Conservation (phyloP, 2,888 invertebrate species). For the Thalpophila matura region DNA sequence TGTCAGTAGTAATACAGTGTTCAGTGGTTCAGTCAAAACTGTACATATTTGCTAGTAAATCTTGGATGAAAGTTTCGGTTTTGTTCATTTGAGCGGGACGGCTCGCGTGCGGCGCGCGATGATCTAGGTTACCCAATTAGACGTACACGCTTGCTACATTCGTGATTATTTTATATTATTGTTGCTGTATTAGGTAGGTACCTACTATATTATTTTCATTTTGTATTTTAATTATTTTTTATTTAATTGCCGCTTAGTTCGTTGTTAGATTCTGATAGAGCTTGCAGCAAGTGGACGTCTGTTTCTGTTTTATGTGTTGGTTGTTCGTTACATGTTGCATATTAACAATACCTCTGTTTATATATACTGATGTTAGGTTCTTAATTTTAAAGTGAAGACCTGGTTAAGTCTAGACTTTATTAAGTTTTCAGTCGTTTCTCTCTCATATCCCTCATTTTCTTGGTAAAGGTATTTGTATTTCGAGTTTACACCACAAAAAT, state of each 20-base stretch:
- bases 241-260: conserved; percentile 11
- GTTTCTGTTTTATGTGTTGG: no score
- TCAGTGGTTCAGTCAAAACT: conserved; percentile 49
- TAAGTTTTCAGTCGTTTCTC: no score
- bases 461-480: no score
- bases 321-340: no score
- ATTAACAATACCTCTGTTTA: no score
- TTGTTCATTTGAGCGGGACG: conserved; percentile 67
- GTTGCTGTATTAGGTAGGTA: conserved; percentile 28
- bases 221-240: not conserved
- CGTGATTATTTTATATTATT: conserved; percentile 52
- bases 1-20: conserved; percentile 17
- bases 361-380: no score
- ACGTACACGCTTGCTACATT: conserved; percentile 52
- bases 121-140: conserved; percentile 73
- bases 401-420: no score
- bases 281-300: no score
- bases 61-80: conserved; percentile 71
- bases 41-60: conserved; percentile 60
- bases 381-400: no score
- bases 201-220: conserved; percentile 14
- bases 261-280: not conserved
- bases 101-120: conserved; percentile 64
- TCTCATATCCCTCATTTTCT: no score
- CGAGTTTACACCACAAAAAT: no score